Evolutionary conservation across 2,797 vertebrate genomes (phyloP), one percentile per base, ranked within the genome.

Genomic region (Sarcophilus harrisii): DNA sequence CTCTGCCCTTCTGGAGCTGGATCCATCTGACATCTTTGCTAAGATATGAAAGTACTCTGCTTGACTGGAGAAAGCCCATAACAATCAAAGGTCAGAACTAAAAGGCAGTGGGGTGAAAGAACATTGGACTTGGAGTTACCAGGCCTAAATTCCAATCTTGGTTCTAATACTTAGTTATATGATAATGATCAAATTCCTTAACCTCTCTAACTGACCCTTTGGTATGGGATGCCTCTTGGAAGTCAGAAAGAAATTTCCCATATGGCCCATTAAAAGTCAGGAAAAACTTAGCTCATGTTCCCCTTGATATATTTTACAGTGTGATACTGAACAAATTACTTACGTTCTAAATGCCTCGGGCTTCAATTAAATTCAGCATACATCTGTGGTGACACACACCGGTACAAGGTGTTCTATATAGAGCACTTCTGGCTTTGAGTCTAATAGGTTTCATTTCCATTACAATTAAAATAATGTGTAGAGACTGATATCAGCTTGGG

Each of bases 31-130:
- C 38, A 45, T 45, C 27, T 81, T 45, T 45, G 38, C n/a, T 38
- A 73, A 38, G n/a, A 6, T 66, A 73, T 8, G 66, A 81, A 81
- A 18, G n/a, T 21, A 81, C 27, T 81, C 73, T 45, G 8, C 38
- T 81, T 45, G 21, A 81, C 11, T 81, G 38, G 38, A 81, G 73
- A n/a, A 81, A 81, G 9, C 38, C 30, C 38, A 45, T 38, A 27
- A 45, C 87, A 89, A 73, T 97, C 87, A 32, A 93, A 96, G 90
- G 45, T 62, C 94, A 93, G 30, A 32, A 57, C 24, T n/a, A 27
- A 96, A 62, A 95, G 28, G 21, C 52, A n/a, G 54, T n/a, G 57
- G 45, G 49, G 91, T 73, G 92, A 90, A 62, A 92, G 73, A 49
- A 38, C 54, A 58, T 13, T 28, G 62, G 92, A 91, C 4, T 59